Conservation (phyloP, 2,888 invertebrate genomes). For the Sesamia inferens region DNA sequence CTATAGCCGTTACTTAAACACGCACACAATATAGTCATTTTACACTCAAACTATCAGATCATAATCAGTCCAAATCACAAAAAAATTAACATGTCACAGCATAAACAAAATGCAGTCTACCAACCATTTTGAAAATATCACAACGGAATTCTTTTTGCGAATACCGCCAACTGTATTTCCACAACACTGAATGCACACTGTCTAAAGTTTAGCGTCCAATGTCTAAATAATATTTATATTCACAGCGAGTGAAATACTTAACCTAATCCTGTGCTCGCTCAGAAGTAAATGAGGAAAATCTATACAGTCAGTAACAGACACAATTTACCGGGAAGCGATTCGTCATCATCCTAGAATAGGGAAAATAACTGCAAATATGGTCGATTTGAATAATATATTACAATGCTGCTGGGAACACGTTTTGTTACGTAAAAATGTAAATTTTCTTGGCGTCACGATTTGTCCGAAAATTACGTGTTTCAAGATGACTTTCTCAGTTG, state of each 20-base stretch:
- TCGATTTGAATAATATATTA: slow-evolving; percentile 19
- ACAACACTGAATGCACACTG: slow-evolving; percentile 22
- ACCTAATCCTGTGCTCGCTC: not conserved
- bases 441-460: slow-evolving; percentile 9
- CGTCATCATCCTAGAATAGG: slow-evolving; percentile 31
- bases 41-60: not conserved
- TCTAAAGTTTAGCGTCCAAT: not conserved
- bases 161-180: slow-evolving; percentile 9
- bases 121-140: not conserved
- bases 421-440: slow-evolving; percentile 4
- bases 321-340: slow-evolving; percentile 52
- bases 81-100: not conserved
- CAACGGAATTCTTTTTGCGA: not conserved
- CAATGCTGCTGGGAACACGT: not conserved
- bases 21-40: slow-evolving; percentile 66
- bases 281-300: slow-evolving; percentile 55
- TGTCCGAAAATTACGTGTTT: not conserved
- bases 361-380: slow-evolving; percentile 28
- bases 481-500: not conserved
- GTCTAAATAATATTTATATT: slow-evolving; percentile 35
- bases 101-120: slow-evolving; percentile 10
- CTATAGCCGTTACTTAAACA: slow-evolving; percentile 66
- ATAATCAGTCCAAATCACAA: not conserved
- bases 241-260: not conserved
- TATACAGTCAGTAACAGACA: not conserved